phyloP scores from a whole-genome alignment of 2,888 invertebrate genomes.

The Ichneumoninae sp. region DNA sequence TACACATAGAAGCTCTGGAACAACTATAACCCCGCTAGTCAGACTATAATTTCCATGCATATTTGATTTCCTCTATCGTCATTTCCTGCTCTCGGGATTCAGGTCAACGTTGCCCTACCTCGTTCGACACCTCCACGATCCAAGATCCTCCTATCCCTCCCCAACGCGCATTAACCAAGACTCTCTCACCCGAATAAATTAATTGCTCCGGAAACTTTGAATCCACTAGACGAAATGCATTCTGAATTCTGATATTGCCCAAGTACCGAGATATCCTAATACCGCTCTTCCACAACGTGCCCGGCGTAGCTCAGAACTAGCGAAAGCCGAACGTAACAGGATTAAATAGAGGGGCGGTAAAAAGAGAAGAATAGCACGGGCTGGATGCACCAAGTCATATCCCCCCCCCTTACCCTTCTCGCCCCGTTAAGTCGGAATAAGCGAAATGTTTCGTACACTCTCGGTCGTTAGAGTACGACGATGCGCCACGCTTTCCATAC shows the following conservation, averaged over 20 bases:
- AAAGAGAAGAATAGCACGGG: slow-evolving; percentile 46
- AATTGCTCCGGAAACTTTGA: slow-evolving; percentile 58
- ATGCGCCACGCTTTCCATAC: slow-evolving; percentile 55
- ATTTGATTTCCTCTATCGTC: slow-evolving; percentile 1
- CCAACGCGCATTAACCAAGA: slow-evolving; percentile 52
- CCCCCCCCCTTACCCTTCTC: slow-evolving; percentile 27
- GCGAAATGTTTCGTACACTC: slow-evolving; percentile 58
- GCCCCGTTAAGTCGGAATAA: slow-evolving; percentile 60
- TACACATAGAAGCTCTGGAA: too few species aligned
- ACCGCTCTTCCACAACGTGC: slow-evolving; percentile 44
- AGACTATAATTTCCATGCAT: slow-evolving; percentile 1
- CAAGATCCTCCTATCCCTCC: slow-evolving; percentile 37
- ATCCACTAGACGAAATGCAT: slow-evolving; percentile 58
- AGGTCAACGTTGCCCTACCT: slow-evolving; percentile 25
- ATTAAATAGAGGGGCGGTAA: slow-evolving; percentile 52
- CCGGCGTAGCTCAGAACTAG: slow-evolving; percentile 47
- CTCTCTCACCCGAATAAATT: slow-evolving; percentile 57
- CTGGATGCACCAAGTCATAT: slow-evolving; percentile 53
- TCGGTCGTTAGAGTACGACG: slow-evolving; percentile 46
- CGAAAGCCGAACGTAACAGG: slow-evolving; percentile 26
- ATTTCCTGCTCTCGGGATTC: slow-evolving; percentile 9
- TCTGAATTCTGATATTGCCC: slow-evolving; percentile 58
- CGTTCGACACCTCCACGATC: slow-evolving; percentile 29
- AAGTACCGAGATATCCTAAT: slow-evolving; percentile 48
- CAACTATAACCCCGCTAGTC: background rate